Evolutionary conservation across 1,140 invertebrate species (phyloP).

Genomic region (Drosophila nasuta): DNA sequence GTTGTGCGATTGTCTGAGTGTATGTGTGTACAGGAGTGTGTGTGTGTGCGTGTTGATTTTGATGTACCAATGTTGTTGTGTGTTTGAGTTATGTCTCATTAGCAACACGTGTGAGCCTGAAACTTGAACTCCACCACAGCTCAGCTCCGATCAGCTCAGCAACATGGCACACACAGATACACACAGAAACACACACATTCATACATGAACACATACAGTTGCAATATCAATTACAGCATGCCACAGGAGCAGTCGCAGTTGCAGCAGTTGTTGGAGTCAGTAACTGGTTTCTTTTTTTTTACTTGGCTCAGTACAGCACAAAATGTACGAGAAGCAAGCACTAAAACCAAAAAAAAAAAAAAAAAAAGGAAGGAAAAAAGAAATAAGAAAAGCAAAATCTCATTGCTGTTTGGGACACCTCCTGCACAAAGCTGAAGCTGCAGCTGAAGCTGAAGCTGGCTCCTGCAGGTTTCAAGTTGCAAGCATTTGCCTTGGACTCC

Average conservation of each 20-base stretch:
- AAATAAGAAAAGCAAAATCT: constrained; percentile 16
- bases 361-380: background rate
- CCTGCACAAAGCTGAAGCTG: constrained; percentile 25
- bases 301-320: constrained; percentile 26
- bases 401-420: constrained; percentile 57
- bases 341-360: background rate
- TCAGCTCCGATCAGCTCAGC: constrained; percentile 42
- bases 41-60: constrained; percentile 31
- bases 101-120: constrained; percentile 74
- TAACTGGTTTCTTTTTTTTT: constrained; percentile 69
- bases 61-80: constrained; percentile 45
- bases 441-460: constrained; percentile 16
- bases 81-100: constrained; percentile 78
- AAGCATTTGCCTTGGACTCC: constrained; percentile 72
- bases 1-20: constrained; percentile 13
- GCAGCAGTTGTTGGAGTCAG: constrained; percentile 59
- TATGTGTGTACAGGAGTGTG: background rate
- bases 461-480: constrained; percentile 78
- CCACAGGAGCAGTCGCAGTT: constrained; percentile 70
- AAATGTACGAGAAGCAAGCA: constrained; percentile 12
- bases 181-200: background rate
- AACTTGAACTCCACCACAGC: constrained; percentile 34
- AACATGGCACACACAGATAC: constrained; percentile 2
- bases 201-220: constrained; percentile 59
- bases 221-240: constrained; percentile 84